Base-by-base conservation (phyloP, 2,113 vertebrate genomes). In the Lates calcarifer region DNA sequence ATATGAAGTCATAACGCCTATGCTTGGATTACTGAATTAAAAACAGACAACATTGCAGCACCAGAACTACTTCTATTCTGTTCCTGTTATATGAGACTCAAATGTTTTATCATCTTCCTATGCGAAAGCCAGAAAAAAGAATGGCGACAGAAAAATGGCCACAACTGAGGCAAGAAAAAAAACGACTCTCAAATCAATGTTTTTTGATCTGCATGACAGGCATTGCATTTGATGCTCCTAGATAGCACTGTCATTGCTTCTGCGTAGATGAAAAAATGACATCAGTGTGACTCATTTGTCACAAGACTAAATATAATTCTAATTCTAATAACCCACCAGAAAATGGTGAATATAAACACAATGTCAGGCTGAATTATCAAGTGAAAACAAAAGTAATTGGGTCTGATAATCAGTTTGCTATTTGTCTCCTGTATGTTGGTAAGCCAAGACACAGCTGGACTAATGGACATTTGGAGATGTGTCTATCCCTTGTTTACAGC, bases 11-110 rank as follows among this genome's bases (percentile, higher is more conserved):
- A 76, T 74, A 74, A 73, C 15, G 15, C 55, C 35, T 15, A 26
- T 58, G 63, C 57, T 79, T 73, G 62, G 55, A 77, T 88, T 84
- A 73, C 76, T 47, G 64, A 33, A 49, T 71, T 39, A 82, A 64
- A 78, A 56, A 39, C 15, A 41, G 24, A 57, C 15, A 45, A n/a
- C 67, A 69, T 28, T 33, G 20, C 14, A 69, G 20, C 58, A 64
- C 29, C 26, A 41, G 4, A 53, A 49, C 56, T 47, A 31, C 31
- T 53, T 70, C 56, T 47, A 31, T 24, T 53, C 65, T 31, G 20
- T 65, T 29, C 5, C 35, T 12, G 5, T 24, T 12, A 6, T 24
- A 24, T 24, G 3, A 60, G 29, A 41, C 2, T 47, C 43, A 18
- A 20, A 47, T 5, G 15, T 66, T 49, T 33, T 28, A 33, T 22